phyloP scores from a whole-genome alignment of 1,140 invertebrate genomes.

The Periplaneta americana region DNA sequence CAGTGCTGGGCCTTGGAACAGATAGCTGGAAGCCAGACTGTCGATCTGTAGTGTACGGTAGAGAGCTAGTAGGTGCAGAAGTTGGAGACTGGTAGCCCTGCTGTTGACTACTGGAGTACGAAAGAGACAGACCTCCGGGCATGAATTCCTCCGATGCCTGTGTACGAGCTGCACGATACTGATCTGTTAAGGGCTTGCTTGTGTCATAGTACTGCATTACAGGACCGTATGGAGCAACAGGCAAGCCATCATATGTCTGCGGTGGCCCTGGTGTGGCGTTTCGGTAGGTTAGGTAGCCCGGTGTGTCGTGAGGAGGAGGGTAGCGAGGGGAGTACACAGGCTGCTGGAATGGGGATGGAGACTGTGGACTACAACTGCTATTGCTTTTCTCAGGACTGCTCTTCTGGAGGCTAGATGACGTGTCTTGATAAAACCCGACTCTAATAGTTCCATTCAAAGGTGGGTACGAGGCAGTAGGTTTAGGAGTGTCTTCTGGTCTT shows the following conservation, averaged over 20 bases:
- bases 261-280: background rate
- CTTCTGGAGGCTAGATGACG: conserved; percentile 47
- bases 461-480: conserved; percentile 53
- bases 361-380: background rate
- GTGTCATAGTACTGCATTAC: conserved; percentile 25
- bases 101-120: background rate
- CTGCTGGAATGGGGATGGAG: background rate
- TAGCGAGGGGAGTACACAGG: background rate
- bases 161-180: conserved; percentile 25
- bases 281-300: background rate
- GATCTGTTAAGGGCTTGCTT: conserved; percentile 29
- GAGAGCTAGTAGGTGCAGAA: background rate
- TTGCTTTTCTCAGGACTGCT: conserved; percentile 52
- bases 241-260: conserved; percentile 1
- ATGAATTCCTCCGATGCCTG: conserved; percentile 5
- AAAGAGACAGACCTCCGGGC: background rate
- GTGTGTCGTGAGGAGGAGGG: background rate
- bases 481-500: conserved; percentile 49
- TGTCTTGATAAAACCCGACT: conserved; percentile 74
- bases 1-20: background rate
- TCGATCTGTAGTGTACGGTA: background rate
- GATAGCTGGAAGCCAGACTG: background rate
- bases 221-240: conserved; percentile 1
- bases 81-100: background rate
- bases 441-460: conserved; percentile 65